Base-by-base conservation (phyloP, 2,888 invertebrate species). In the Morinoia aosen region DNA sequence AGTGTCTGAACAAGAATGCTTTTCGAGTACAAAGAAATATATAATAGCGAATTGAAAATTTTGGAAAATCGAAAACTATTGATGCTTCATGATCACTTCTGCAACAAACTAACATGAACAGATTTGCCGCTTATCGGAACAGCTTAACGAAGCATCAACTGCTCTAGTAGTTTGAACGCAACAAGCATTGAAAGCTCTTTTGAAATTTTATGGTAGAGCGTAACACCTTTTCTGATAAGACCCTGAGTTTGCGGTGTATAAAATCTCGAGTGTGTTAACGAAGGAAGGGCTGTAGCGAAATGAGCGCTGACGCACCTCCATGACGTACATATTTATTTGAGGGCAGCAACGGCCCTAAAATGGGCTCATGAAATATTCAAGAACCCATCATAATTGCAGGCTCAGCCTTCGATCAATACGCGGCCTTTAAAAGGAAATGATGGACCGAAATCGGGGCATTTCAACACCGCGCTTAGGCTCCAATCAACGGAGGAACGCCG, bases 361-460 rank as follows among this genome's bases (percentile, higher is more conserved):
- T 76, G 8, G 25, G 76, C 76, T 76, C 76, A 76, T 76, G 76
- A 76, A 76, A 76, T 76, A 76, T 76, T 76, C 76, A 76, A 76
- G 76, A 76, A 76, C 76, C 33, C 76, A 76, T 76, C 76, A 76
- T 76, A 76, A 76, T 76, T 76, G 76, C 76, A 33, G 76, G 76
- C 76, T 76, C 76, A 76, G 76, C 25, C 76, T 76, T 76, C 76
- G 76, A 76, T 76, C 76, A 76, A 76, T 76, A 76, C 76, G 33
- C 16, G 76, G 76, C 33, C 76, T 76, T 76, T 76, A 33, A 76
- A 76, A 33, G 25, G 76, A 25, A 76, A 76, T 76, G 19, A 76
- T 76, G 76, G 33, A 76, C 76, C 25, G 16, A 76, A 16, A 76
- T 25, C 33, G 76, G 25, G 76, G 76, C 76, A 76, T 76, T 76